Conservation (phyloP, 2,797 vertebrate species). For the Prionace glauca region DNA sequence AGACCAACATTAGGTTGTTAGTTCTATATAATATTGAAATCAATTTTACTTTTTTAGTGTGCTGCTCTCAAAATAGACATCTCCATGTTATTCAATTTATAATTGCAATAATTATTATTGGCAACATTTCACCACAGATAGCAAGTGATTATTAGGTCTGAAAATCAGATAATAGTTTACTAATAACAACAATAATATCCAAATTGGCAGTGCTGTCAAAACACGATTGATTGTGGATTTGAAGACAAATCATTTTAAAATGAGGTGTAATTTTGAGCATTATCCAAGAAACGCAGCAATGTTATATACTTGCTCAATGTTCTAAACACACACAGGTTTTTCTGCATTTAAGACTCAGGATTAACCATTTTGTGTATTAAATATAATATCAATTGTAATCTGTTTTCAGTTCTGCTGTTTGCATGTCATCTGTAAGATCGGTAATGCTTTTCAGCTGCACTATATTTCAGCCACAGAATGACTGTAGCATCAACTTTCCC, state of each 20-base stretch:
- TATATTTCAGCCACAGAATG: neutral
- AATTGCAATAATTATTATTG: neutral
- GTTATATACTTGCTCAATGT: neutral
- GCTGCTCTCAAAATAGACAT: neutral
- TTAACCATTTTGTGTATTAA: too few relatives aligned
- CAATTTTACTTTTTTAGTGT: neutral
- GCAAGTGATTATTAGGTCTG: neutral
- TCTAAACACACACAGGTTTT: neutral
- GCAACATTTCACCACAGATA: neutral
- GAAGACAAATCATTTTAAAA: neutral
- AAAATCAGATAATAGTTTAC: neutral
- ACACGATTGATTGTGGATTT: neutral
- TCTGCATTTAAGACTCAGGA: neutral
- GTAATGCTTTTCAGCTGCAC: conserved; percentile 43
- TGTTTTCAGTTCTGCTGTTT: conserved; percentile 11
- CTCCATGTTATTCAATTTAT: neutral
- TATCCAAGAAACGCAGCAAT: neutral
- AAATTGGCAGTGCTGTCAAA: neutral
- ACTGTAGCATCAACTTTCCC: neutral
- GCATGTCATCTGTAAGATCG: conserved; percentile 28
- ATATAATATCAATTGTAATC: neutral
- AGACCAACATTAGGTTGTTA: neutral
- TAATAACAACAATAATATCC: neutral
- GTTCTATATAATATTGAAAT: neutral
- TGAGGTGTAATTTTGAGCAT: neutral